Base-by-base conservation (phyloP, 2,888 invertebrate species). In the Cerastis leucographa region DNA sequence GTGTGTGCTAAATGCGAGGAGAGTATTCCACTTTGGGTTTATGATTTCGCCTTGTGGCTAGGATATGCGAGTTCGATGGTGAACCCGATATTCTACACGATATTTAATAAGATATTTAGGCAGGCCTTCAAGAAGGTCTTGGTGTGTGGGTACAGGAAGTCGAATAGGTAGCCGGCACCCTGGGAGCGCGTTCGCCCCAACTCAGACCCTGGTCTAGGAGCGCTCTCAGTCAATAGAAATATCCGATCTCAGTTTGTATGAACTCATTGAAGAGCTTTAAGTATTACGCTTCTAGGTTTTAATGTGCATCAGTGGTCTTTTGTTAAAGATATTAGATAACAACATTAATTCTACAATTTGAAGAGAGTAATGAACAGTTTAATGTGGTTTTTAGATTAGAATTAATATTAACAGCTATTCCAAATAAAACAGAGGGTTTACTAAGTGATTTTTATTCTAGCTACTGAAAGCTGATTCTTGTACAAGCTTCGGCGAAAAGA, bases 51-150 rank as follows among this genome's bases (percentile, higher is more conserved):
- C 76, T 97, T 99, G 67, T 99, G 99, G 99, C 96, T 99, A 82
- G 99, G 99, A 35, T 99, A 99, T 92, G 98, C 99, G 74, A 99
- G 99, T 92, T 99, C 99, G 22, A 99, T 99, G 98, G 98, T 99
- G 51, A 99, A 99, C 95, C 99, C 99, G 1, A 98, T 99, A 90
- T 99, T 99, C 96, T 99, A 99, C 93, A 99, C 99, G 42, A 99
- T 99, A 90, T 99, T 99, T 95, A 99, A 99, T 95, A 99, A 99
- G 92, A 98, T 99, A 78, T 99, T 99, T 95, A 97, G 99, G 62
- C 98, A 99, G 92, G 98, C 99, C 0, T 99, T 99, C 93, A 98
- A 98, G 92, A 98, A 98, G 93, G 98, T 99, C 17, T 94, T 99
- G 76, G 94, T 98, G 76, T 99, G 99, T 94, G 97, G 97, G 87